phyloP scores from a whole-genome alignment of 1,140 invertebrate genomes.

The Diploscapter pachys region DNA sequence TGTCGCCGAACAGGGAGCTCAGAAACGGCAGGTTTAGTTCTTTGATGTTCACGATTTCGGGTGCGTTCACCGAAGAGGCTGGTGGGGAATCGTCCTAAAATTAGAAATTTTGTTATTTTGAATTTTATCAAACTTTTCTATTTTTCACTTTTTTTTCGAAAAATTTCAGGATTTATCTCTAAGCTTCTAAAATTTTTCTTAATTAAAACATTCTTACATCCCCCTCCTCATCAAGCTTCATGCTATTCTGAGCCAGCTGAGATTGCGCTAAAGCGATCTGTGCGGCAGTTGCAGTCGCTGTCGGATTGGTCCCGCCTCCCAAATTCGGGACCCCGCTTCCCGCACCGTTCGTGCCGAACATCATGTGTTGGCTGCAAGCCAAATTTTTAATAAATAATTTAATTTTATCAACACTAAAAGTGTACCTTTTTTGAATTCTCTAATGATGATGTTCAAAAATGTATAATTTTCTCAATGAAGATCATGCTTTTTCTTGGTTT shows the following conservation, averaged over 20 bases:
- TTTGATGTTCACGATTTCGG: slow-evolving; percentile 29
- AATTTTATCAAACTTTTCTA: background rate
- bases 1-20: slow-evolving; percentile 17
- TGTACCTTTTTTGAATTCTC: slow-evolving; percentile 11
- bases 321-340: background rate
- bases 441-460: background rate
- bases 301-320: background rate
- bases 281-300: background rate
- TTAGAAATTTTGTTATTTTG: too few relatives aligned
- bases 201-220: background rate
- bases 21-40: slow-evolving; percentile 24
- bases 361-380: slow-evolving; percentile 6
- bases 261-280: background rate
- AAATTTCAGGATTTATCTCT: background rate
- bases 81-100: background rate
- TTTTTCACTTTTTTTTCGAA: background rate
- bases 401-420: slow-evolving; percentile 3
- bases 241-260: background rate
- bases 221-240: background rate
- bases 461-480: background rate
- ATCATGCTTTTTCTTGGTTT: background rate
- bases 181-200: background rate
- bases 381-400: background rate
- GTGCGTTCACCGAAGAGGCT: background rate
- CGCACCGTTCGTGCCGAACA: slow-evolving; percentile 11